These are phyloP conservation scores for Pholis gunnellus DNA, from an alignment of 2,113 vertebrate genomes.

Conservation along the genomic window DNA sequence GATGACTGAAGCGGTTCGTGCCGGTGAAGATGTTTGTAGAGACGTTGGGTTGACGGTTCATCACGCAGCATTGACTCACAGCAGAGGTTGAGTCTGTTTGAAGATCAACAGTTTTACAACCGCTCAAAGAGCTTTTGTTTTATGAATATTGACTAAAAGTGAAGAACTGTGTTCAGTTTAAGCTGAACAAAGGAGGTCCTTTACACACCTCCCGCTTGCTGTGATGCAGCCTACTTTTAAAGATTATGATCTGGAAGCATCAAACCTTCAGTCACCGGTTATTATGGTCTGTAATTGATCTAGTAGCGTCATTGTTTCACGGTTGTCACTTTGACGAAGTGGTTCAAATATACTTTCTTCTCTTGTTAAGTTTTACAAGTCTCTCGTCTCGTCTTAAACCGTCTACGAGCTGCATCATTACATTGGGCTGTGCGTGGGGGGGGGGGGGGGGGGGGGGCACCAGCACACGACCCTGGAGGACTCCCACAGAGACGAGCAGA, in stretches of 20 bases:
- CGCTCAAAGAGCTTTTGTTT: neutral
- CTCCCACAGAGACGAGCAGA: slow-evolving; percentile 62
- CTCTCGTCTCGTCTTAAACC: neutral
- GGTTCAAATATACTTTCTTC: neutral
- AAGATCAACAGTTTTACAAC: no score
- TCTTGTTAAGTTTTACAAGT: neutral
- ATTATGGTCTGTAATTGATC: neutral
- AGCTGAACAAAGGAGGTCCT: no score
- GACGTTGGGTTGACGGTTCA: neutral
- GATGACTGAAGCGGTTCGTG: neutral
- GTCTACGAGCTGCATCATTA: slow-evolving; percentile 16
- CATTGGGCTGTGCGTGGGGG: slow-evolving; percentile 15
- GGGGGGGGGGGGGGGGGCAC: no score
- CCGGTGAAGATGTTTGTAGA: no score
- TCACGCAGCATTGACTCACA: neutral
- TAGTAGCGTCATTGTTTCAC: neutral
- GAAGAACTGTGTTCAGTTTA: no score
- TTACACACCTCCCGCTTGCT: no score
- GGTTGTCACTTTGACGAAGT: neutral
- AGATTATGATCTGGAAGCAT: no score
- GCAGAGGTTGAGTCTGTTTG: neutral
- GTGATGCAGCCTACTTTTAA: no score
- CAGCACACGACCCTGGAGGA: slow-evolving; percentile 55
- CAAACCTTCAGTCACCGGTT: neutral
- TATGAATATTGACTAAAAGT: neutral